Percentiles rank a stretch among this genome's conserved stretches.
Conservation (phyloP, 2,113 vertebrate genomes). For the Pontoporia blainvillei region DNA sequence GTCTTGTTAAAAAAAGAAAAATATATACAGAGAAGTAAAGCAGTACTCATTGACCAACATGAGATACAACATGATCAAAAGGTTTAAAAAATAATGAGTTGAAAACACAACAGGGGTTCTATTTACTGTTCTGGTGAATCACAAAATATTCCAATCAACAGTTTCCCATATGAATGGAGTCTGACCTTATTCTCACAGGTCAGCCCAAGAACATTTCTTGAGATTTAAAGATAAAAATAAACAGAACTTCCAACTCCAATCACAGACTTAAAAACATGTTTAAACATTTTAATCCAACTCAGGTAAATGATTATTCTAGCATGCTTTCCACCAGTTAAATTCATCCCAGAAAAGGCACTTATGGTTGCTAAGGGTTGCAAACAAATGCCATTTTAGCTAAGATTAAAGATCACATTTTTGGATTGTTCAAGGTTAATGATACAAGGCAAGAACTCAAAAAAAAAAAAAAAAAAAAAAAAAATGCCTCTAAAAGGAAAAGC, state of each 20-base stretch:
- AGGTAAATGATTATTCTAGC: neutral
- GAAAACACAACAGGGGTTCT: neutral
- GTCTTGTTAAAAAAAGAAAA: neutral
- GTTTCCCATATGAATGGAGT: neutral
- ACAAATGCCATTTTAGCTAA: neutral
- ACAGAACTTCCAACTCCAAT: neutral
- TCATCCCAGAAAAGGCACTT: neutral
- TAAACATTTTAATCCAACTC: neutral
- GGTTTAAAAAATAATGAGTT: neutral
- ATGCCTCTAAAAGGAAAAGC: neutral
- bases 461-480: neutral
- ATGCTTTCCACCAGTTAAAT: neutral
- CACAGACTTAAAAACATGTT: neutral
- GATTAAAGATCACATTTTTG: constrained; percentile 30
- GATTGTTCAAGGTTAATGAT: constrained; percentile 20
- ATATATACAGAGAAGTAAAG: neutral
- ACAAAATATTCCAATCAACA: neutral
- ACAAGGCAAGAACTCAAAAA: neutral
- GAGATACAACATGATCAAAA: neutral
- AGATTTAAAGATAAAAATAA: constrained; percentile 20
- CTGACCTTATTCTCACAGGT: constrained; percentile 28
- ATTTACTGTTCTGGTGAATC: neutral
- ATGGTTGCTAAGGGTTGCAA: neutral
- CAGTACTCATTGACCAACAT: neutral
- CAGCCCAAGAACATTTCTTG: neutral